These are phyloP conservation scores for Rugalucina vietnamica DNA, from an alignment of 2,888 invertebrate species.

Conservation along the genomic window DNA sequence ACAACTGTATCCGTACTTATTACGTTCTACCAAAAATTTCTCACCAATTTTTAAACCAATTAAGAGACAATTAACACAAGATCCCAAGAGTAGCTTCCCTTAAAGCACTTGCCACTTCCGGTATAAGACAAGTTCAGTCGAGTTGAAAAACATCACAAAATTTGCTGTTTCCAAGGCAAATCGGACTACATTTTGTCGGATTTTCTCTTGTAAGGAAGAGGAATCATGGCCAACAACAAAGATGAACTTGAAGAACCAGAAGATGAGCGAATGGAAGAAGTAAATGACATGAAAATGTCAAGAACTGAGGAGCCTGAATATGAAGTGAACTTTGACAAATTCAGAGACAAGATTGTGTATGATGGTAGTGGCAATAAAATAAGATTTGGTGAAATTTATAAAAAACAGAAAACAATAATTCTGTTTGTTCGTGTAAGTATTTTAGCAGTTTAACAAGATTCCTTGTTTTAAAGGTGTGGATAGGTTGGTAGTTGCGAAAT, in stretches of 20 bases:
- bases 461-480: too few relatives aligned
- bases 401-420: slow-evolving; percentile 78
- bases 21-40: too few relatives aligned
- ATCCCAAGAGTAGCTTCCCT: slow-evolving; percentile 40
- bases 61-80: neutral
- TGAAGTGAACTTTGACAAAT: slow-evolving; percentile 68
- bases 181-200: neutral
- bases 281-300: slow-evolving; percentile 71
- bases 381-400: slow-evolving; percentile 77
- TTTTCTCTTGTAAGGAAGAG: neutral
- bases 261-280: slow-evolving; percentile 52
- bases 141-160: slow-evolving; percentile 20
- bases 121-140: slow-evolving; percentile 49
- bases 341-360: slow-evolving; percentile 68
- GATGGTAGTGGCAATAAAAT: slow-evolving; percentile 78
- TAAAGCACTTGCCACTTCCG: slow-evolving; percentile 46
- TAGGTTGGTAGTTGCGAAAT: too few relatives aligned
- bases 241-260: slow-evolving; percentile 37
- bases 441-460: too few relatives aligned
- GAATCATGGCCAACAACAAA: slow-evolving; percentile 52
- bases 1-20: too few relatives aligned
- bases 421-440: slow-evolving; percentile 76
- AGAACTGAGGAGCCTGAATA: slow-evolving; percentile 72
- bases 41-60: neutral
- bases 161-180: neutral